Conservation (phyloP, 1,140 invertebrate genomes). For the Sycobia sp. region DNA sequence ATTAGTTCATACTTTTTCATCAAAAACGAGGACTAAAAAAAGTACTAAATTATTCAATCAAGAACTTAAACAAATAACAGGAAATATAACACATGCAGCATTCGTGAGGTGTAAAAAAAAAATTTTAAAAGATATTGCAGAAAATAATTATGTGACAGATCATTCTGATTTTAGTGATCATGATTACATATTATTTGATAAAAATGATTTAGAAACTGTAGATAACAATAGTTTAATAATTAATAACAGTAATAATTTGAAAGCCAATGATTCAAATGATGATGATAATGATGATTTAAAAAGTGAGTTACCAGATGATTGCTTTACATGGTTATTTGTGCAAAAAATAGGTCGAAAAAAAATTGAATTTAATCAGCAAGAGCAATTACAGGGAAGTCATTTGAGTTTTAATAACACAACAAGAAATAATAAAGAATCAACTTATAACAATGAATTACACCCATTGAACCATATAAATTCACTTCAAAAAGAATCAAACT, state of each 20-base stretch:
- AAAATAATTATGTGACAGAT: not conserved
- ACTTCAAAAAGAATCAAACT: not conserved
- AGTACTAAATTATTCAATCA: slow-evolving; percentile 13
- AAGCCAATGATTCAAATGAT: not conserved
- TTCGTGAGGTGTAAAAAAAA: slow-evolving; percentile 8
- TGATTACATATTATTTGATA: slow-evolving; percentile 6
- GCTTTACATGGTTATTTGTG: slow-evolving; percentile 4
- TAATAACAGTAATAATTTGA: not conserved
- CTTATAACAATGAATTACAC: too few relatives aligned
- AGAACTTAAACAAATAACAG: not conserved
- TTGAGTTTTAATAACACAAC: too few relatives aligned
- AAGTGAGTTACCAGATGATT: not conserved
- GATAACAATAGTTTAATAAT: not conserved
- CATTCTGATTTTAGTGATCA: slow-evolving; percentile 11
- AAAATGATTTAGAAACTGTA: not conserved
- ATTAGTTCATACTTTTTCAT: not conserved
- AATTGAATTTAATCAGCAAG: not conserved
- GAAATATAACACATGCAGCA: not conserved
- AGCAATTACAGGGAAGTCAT: not conserved
- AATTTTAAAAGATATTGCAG: slow-evolving; percentile 9
- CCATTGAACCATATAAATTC: too few relatives aligned
- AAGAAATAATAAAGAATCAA: too few relatives aligned
- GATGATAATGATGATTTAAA: not conserved
- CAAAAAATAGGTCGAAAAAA: not conserved
- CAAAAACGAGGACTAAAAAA: slow-evolving; percentile 1